Conservation (phyloP, 64 coral and sea anemone species). For the Cladopsammia gracilis region DNA sequence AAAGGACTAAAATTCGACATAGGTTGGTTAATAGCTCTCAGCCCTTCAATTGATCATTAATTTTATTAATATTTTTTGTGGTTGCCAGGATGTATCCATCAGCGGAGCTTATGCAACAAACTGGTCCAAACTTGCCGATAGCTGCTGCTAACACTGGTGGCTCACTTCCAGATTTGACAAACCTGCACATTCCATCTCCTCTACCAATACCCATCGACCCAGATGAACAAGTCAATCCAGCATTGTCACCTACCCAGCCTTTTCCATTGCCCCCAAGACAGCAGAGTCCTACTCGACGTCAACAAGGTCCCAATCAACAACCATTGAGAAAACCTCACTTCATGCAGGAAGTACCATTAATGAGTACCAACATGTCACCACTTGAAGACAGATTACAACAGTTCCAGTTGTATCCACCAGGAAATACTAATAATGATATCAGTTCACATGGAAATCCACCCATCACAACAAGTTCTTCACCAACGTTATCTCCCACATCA, state of each 20-base stretch:
- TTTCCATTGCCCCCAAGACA: constrained; percentile 40
- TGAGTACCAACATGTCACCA: constrained; percentile 50
- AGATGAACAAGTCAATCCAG: constrained; percentile 57
- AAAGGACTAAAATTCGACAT: no score
- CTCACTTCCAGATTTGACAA: constrained; percentile 82
- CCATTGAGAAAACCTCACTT: constrained; percentile 57
- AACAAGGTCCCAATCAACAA: constrained; percentile 32
- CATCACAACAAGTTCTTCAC: constrained; percentile 64
- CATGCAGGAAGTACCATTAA: constrained; percentile 27
- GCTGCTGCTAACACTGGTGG: constrained; percentile 66
- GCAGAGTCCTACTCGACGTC: constrained; percentile 42
- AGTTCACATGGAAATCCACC: constrained; percentile 41
- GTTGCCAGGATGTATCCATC: constrained; percentile 55
- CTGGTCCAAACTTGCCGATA: constrained; percentile 35
- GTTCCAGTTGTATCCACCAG: constrained; percentile 61
- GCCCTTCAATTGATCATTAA: not conserved
- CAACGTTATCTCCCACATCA: constrained; percentile 60
- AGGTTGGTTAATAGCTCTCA: no score
- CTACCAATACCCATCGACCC: constrained; percentile 70
- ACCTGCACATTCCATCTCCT: constrained; percentile 86
- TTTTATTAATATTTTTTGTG: not conserved
- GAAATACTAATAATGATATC: constrained; percentile 49
- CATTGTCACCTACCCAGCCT: constrained; percentile 50
- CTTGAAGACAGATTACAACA: constrained; percentile 71
- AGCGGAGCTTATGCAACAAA: constrained; percentile 36